Conservation (phyloP, 2,113 vertebrate genomes). For the Clarias macrocephalus region DNA sequence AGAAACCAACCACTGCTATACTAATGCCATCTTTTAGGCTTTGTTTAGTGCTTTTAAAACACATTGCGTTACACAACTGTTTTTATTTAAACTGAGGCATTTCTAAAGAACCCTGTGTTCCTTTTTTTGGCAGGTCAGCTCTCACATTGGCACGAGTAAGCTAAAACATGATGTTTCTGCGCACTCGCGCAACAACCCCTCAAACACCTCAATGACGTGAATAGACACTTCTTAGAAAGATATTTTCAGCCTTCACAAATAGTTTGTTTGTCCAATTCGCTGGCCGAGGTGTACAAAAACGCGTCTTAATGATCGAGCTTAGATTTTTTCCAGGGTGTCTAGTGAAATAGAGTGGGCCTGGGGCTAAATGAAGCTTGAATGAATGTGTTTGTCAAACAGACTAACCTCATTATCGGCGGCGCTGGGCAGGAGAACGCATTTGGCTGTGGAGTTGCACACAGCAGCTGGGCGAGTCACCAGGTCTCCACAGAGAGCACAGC, state of each 20-base stretch:
- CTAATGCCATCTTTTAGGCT: no score
- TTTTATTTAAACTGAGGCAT: neutral
- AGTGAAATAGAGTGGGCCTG: slow-evolving; percentile 16
- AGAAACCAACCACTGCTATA: no score
- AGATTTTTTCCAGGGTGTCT: slow-evolving; percentile 29
- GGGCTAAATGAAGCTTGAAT: slow-evolving; percentile 44
- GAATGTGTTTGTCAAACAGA: slow-evolving; percentile 46
- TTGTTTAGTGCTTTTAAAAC: no score
- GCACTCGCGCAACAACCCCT: neutral
- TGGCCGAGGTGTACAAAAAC: slow-evolving; percentile 4
- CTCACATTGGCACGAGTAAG: neutral
- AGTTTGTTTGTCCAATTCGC: slow-evolving; percentile 24
- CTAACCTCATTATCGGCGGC: slow-evolving; percentile 18
- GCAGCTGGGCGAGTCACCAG: slow-evolving; percentile 17
- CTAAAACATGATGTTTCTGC: neutral
- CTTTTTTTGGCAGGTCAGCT: neutral
- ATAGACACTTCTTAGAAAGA: slow-evolving; percentile 25
- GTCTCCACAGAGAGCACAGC: neutral
- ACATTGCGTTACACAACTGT: neutral
- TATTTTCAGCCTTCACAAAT: slow-evolving; percentile 28
- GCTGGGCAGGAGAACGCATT: neutral
- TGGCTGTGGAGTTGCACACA: slow-evolving; percentile 10
- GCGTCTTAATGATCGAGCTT: slow-evolving; percentile 26
- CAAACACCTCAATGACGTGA: slow-evolving; percentile 2
- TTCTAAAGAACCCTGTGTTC: neutral